Percentiles rank a stretch among this genome's conserved stretches.
Conservation (phyloP, 1,140 invertebrate species). For the Dreissena rostriformis region DNA sequence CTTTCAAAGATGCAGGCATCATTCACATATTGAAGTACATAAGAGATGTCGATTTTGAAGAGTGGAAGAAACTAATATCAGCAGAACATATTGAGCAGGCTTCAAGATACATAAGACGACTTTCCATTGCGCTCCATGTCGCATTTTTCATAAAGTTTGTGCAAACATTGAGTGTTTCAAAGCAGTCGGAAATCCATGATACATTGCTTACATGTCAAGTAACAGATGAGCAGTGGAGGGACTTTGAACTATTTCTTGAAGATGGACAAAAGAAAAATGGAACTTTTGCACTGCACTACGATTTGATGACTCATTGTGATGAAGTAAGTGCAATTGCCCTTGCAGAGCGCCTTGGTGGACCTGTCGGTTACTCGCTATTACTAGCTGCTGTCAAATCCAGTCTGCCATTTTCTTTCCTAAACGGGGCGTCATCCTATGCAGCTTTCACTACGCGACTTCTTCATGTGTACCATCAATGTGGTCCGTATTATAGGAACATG, state of each 20-base stretch:
- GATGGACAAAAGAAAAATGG: neutral
- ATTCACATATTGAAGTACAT: slow-evolving; percentile 31
- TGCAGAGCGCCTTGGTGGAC: slow-evolving; percentile 22
- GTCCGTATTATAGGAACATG: neutral
- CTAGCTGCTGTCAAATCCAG: slow-evolving; percentile 26
- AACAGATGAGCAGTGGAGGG: neutral
- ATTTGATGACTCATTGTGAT: slow-evolving; percentile 40
- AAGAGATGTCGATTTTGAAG: slow-evolving; percentile 10
- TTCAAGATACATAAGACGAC: slow-evolving; percentile 4
- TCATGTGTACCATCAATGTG: slow-evolving; percentile 4
- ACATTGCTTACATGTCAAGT: neutral
- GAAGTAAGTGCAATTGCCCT: slow-evolving; percentile 22
- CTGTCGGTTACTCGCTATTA: slow-evolving; percentile 24
- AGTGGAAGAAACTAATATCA: slow-evolving; percentile 20
- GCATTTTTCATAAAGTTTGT: too few relatives aligned
- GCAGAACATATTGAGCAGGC: slow-evolving; percentile 30
- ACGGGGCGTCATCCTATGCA: slow-evolving; percentile 38
- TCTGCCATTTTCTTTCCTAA: slow-evolving; percentile 40
- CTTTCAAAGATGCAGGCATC: slow-evolving; percentile 11
- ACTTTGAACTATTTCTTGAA: slow-evolving; percentile 21
- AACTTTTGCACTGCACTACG: slow-evolving; percentile 42
- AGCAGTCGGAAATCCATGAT: neutral
- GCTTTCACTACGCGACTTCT: slow-evolving; percentile 14
- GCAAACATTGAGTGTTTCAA: neutral
- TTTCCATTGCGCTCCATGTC: neutral